Conservation (phyloP, 2,113 vertebrate genomes). For the Thalassoma bifasciatum region DNA sequence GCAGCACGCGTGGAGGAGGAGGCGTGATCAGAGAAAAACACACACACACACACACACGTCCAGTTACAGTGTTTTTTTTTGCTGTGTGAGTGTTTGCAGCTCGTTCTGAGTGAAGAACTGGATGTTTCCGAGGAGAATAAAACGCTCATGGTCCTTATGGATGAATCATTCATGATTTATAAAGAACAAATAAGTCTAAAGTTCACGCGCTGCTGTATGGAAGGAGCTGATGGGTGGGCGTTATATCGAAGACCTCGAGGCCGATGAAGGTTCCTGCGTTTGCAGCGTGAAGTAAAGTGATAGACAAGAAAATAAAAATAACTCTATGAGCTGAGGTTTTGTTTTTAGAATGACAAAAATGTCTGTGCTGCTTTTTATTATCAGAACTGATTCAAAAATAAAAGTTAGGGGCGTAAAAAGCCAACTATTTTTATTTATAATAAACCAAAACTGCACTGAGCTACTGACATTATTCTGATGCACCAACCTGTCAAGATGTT, state of each 20-base stretch:
- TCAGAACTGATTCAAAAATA: no score
- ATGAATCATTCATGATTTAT: slow-evolving; percentile 67
- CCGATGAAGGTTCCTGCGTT: neutral
- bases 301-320: neutral
- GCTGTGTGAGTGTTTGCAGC: slow-evolving; percentile 29
- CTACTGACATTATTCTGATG: no score
- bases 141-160: slow-evolving; percentile 30
- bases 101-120: neutral
- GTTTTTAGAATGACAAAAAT: neutral
- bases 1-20: slow-evolving; percentile 22
- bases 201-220: slow-evolving; percentile 15
- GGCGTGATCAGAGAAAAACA: slow-evolving; percentile 23
- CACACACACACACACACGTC: no score
- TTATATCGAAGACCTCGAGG: slow-evolving; percentile 17
- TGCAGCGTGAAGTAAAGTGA: slow-evolving; percentile 7
- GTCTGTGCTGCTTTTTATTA: neutral
- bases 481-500: no score
- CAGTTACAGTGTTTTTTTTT: slow-evolving; percentile 36
- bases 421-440: no score
- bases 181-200: slow-evolving; percentile 25
- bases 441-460: no score
- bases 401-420: no score
- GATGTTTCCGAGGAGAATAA: slow-evolving; percentile 27
- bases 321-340: neutral
- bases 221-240: slow-evolving; percentile 44